Evolutionary conservation across 2,888 invertebrate genomes (phyloP).

Genomic region (Hirtodrosophila trivittata): DNA sequence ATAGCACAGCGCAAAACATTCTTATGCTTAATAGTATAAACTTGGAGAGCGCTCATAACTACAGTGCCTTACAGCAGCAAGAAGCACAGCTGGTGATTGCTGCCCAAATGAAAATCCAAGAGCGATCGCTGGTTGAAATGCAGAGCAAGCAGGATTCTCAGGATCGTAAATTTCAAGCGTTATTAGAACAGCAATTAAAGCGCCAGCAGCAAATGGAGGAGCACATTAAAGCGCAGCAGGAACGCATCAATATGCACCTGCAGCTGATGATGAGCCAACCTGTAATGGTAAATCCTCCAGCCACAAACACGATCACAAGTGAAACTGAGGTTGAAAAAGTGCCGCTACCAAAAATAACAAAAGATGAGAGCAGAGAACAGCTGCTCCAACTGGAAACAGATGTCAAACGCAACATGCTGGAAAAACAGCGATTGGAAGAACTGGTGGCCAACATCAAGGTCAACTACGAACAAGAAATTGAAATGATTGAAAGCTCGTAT

Average conservation of each 20-base stretch:
- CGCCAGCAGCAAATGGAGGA: constrained; percentile 83
- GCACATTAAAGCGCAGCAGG: constrained; percentile 82
- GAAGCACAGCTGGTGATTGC: constrained; percentile 82
- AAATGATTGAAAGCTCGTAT: constrained; percentile 82
- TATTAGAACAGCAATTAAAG: constrained; percentile 81
- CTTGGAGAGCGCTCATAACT: constrained; percentile 76
- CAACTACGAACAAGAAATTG: constrained; percentile 83
- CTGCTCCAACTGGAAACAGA: constrained; percentile 77
- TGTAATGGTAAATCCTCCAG: constrained; percentile 19
- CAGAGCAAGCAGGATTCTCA: constrained; percentile 82
- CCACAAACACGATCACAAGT: neutral
- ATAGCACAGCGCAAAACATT: constrained; percentile 66
- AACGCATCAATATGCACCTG: constrained; percentile 82
- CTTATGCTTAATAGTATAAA: constrained; percentile 75
- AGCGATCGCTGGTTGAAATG: constrained; percentile 81
- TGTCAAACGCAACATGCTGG: constrained; percentile 80
- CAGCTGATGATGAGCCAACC: constrained; percentile 83
- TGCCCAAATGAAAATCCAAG: constrained; percentile 82
- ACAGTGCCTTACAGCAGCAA: constrained; percentile 81
- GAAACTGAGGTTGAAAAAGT: neutral
- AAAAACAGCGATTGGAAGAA: constrained; percentile 83
- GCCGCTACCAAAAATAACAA: neutral
- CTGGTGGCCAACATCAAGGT: constrained; percentile 81
- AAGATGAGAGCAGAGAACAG: constrained; percentile 42
- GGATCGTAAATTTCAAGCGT: constrained; percentile 80